Percentiles rank a stretch among this genome's conserved stretches.
phyloP scores from a whole-genome alignment of 2,797 vertebrate species.

The Spheniscus humboldti region DNA sequence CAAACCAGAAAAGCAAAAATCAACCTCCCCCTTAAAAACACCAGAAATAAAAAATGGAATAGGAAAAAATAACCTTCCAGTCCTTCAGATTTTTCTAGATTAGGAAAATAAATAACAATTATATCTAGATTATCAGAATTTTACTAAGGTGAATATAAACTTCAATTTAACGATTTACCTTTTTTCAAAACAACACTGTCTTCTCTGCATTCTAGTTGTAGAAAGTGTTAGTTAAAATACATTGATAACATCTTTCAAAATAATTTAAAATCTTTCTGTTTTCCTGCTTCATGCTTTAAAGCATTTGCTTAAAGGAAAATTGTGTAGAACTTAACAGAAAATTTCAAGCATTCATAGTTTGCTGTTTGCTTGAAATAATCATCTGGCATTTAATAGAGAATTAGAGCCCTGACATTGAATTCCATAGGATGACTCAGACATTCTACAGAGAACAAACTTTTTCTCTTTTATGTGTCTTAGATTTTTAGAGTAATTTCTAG shows the following conservation, averaged over 20 bases:
- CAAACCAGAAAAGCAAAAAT: neutral
- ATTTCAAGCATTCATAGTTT: neutral
- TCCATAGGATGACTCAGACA: neutral
- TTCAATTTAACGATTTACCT: neutral
- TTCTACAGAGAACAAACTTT: neutral
- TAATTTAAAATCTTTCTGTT: neutral
- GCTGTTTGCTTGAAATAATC: neutral
- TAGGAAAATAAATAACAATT: neutral
- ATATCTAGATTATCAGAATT: neutral
- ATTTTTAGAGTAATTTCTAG: neutral
- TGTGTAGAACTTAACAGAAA: neutral
- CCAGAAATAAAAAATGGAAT: neutral
- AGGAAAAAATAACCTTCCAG: neutral
- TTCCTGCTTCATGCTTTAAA: neutral
- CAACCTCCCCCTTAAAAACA: neutral
- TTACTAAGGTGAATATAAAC: neutral
- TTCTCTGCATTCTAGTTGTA: neutral
- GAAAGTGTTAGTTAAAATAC: neutral
- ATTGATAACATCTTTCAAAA: neutral
- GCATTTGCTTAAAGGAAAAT: neutral
- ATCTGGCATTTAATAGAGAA: neutral
- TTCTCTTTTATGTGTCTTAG: neutral
- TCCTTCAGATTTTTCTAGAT: neutral
- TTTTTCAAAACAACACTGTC: neutral
- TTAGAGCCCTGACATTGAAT: neutral